Conservation (phyloP, 2,113 vertebrate species). For the Tragelaphus scriptus region DNA sequence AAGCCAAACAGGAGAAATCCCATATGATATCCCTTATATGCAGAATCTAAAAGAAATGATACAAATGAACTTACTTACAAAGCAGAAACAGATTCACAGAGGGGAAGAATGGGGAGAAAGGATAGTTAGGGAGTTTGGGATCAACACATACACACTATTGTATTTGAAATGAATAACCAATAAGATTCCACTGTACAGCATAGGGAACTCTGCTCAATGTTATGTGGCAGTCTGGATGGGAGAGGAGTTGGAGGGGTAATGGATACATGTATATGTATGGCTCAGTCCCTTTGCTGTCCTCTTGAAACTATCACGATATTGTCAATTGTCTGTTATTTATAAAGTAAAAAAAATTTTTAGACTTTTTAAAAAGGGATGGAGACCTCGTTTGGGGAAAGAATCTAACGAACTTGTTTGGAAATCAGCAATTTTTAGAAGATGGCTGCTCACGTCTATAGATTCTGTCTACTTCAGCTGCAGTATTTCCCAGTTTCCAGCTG, state of each 20-base stretch:
- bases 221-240: background rate
- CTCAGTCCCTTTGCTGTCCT: background rate
- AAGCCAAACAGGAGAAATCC: background rate
- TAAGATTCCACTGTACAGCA: background rate
- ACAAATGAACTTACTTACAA: background rate
- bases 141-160: background rate
- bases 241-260: background rate
- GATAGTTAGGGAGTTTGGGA: background rate
- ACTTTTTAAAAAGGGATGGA: background rate
- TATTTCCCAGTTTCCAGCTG: background rate
- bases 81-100: background rate
- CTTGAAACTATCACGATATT: background rate
- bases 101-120: background rate
- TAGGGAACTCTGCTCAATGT: background rate
- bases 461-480: background rate
- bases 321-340: background rate
- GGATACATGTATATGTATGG: background rate
- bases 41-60: background rate
- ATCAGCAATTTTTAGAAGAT: background rate
- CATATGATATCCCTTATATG: rapidly evolving
- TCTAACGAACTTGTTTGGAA: background rate
- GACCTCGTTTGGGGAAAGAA: background rate
- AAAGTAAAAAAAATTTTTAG: background rate
- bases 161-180: background rate
- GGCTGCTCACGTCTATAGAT: background rate